Conservation (phyloP, 2,888 invertebrate species). For the Hartigia nigra region DNA sequence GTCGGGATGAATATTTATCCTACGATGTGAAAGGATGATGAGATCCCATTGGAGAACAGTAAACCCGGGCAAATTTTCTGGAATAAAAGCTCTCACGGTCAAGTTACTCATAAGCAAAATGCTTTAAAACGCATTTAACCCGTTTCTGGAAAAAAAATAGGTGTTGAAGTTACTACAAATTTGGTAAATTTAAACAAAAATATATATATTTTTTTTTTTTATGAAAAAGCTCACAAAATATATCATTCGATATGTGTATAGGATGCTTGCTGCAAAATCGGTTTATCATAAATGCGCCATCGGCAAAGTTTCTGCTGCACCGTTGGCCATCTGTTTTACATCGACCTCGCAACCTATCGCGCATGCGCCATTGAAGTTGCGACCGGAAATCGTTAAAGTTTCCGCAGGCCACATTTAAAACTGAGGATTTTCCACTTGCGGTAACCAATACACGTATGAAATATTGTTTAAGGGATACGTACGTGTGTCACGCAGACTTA, state of each 20-base stretch:
- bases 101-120: not conserved
- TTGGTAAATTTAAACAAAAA: not conserved
- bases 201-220: too few species aligned
- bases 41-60: not conserved
- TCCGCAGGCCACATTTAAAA: constrained; percentile 25
- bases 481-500: not conserved
- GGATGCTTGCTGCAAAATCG: not conserved
- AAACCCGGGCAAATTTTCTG: not conserved
- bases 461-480: not conserved
- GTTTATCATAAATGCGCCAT: constrained; percentile 37
- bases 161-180: not conserved
- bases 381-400: constrained; percentile 37
- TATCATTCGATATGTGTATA: not conserved
- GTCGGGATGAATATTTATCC: not conserved
- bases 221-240: not conserved
- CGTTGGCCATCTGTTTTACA: constrained; percentile 14
- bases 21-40: not conserved
- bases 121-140: not conserved
- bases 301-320: constrained; percentile 25
- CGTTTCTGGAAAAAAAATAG: not conserved
- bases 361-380: constrained; percentile 15
- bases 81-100: not conserved
- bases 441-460: not conserved
- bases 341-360: constrained; percentile 15
- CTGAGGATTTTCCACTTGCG: constrained; percentile 23